These are phyloP conservation scores for Limnephilus rhombicus DNA, from an alignment of 2,888 invertebrate species.

Conservation along the genomic window DNA sequence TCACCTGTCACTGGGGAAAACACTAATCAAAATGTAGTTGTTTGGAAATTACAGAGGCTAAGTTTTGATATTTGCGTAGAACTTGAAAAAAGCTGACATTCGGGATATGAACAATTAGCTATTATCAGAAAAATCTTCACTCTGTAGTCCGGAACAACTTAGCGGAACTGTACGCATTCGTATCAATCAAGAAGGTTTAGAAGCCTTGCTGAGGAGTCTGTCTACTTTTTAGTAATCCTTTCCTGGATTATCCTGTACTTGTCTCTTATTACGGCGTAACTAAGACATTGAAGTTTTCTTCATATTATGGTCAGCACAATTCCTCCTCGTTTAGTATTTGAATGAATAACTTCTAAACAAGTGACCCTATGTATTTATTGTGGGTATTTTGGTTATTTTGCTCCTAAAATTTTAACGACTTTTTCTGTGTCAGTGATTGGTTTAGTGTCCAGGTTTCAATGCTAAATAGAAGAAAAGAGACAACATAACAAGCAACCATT, in stretches of 20 bases:
- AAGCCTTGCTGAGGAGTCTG: background rate
- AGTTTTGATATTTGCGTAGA: background rate
- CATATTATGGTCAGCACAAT: background rate
- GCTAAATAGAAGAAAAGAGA: background rate
- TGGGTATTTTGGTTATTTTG: background rate
- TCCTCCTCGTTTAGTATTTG: background rate
- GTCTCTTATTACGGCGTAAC: background rate
- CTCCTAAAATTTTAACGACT: background rate
- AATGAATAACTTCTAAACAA: background rate
- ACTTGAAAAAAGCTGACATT: background rate
- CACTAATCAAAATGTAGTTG: constrained; percentile 36
- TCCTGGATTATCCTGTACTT: background rate
- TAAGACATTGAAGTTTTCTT: background rate
- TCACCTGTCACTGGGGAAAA: constrained; percentile 57
- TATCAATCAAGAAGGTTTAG: background rate
- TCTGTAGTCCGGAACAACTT: background rate
- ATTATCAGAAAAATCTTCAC: background rate
- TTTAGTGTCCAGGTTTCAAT: background rate
- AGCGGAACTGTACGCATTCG: background rate
- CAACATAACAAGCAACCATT: background rate
- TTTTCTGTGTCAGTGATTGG: background rate
- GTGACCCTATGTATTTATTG: background rate
- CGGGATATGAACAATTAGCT: background rate
- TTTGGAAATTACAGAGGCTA: background rate
- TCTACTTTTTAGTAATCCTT: background rate